Evolutionary conservation across 2,797 vertebrate species (phyloP), one percentile per base, ranked within the genome.

Genomic region (Sebastes steindachneri): DNA sequence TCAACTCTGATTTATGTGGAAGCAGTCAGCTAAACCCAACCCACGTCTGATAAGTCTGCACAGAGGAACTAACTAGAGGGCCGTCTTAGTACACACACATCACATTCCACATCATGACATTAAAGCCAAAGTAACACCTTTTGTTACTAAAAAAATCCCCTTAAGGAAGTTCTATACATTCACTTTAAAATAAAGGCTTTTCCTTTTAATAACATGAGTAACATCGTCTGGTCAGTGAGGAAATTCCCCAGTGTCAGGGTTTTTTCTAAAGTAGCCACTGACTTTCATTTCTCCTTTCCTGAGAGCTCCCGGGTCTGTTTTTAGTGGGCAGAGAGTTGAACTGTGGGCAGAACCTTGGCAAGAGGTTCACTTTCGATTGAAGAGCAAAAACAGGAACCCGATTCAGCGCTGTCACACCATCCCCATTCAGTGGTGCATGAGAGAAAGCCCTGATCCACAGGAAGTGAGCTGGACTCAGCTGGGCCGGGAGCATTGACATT

Each of bases 311-410:
- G 60, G 23, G 67, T 69, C 37, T 66, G 66, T 51, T 78, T 73
- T 79, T 45, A 62, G 28, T 74, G 54, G 68, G 77, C 26, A 71
- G 59, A 82, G 84, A 85, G 77, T 63, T 85, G 75, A 88, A 83
- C 75, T 79, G 73, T 84, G 65, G 78, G 76, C 79, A 84, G 84
- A 79, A 54, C 45, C 79, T 83, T 92, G 90, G 85, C 92, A 78
- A 74, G 70, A 6, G 5, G 35, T 73, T 83, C 70, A 69, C 81
- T 89, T 92, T 92, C 73, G 45, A 91, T 82, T 87, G 77, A 87
- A 88, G 81, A 68, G 86, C 64, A 88, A 90, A 92, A 93, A 94
- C 93, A 94, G 90, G 88, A 95, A 92, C 88, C 74, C 75, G 58
- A 93, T 94, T 92, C 86, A 93, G 86, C 17, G 55, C 69, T 72